Conservation (phyloP, 1,140 invertebrate genomes). For the Drosophila dunni region DNA sequence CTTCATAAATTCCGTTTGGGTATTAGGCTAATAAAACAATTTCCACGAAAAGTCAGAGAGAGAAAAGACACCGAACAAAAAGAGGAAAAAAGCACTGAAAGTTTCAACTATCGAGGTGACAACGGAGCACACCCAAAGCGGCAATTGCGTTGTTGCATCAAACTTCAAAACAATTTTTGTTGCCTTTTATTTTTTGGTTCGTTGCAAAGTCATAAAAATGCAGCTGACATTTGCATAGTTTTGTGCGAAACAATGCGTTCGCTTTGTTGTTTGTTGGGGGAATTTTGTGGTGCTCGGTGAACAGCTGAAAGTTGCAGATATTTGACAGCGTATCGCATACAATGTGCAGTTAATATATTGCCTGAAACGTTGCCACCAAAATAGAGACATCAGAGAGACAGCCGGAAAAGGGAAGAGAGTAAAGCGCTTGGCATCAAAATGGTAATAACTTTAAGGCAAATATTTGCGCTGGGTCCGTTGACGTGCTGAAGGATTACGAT, state of each 20-base stretch:
- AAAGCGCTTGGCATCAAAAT: conserved; percentile 48
- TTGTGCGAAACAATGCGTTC: conserved; percentile 66
- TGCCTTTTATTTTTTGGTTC: not conserved
- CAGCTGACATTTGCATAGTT: conserved; percentile 59
- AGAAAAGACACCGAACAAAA: no score
- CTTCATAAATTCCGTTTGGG: conserved; percentile 57
- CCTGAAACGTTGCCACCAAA: conserved; percentile 43
- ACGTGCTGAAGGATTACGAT: conserved; percentile 42
- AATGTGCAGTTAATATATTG: conserved; percentile 71
- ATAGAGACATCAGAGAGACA: conserved; percentile 35
- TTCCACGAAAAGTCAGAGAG: conserved; percentile 27
- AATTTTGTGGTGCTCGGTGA: conserved; percentile 34
- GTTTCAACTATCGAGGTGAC: conserved; percentile 10
- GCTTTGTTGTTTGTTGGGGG: conserved; percentile 28
- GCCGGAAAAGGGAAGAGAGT: not conserved
- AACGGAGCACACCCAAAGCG: not conserved
- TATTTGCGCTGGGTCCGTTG: conserved; percentile 54
- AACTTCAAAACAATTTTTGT: conserved; percentile 27
- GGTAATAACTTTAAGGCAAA: conserved; percentile 68
- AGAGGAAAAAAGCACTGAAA: conserved; percentile 20
- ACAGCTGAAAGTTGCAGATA: conserved; percentile 69
- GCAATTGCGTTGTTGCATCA: conserved; percentile 33
- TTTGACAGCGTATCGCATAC: conserved; percentile 59
- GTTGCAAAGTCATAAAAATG: conserved; percentile 21
- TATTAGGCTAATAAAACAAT: conserved; percentile 76